Evolutionary conservation across 64 coral and sea anemone genomes (phyloP).

Genomic region (Actinia equina): DNA sequence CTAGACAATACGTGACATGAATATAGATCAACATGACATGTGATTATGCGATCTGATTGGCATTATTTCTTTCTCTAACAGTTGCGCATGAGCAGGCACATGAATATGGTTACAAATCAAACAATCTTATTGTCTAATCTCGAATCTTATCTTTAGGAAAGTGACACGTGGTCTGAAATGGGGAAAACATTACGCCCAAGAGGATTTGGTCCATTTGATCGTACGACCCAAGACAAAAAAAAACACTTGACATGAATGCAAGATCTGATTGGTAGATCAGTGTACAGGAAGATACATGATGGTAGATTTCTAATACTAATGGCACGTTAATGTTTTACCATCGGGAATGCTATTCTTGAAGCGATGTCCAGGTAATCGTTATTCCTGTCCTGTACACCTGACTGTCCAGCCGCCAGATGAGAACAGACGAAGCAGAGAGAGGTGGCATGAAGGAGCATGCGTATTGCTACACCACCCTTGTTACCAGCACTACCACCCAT

Average conservation of each 20-base stretch:
- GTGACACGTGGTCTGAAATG: too few relatives aligned
- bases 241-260: neutral
- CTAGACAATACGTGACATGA: constrained; percentile 27
- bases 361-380: constrained; percentile 88
- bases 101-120: too few relatives aligned
- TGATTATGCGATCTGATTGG: neutral
- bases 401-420: constrained; percentile 93
- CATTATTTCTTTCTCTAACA: too few relatives aligned
- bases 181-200: too few relatives aligned
- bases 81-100: too few relatives aligned
- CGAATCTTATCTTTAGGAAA: too few relatives aligned
- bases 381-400: constrained; percentile 82
- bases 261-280: neutral
- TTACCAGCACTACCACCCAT: constrained; percentile 94
- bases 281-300: too few relatives aligned
- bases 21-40: neutral
- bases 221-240: neutral
- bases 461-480: constrained; percentile 95
- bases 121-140: too few relatives aligned
- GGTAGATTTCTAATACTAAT: too few relatives aligned
- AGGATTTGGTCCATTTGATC: neutral
- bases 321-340: constrained; percentile 36
- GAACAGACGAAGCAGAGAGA: constrained; percentile 95
- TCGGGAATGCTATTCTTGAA: constrained; percentile 78
- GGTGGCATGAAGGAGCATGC: constrained; percentile 75